Base-by-base conservation (phyloP, 2,797 vertebrate genomes). In the Astyanax mexicanus region DNA sequence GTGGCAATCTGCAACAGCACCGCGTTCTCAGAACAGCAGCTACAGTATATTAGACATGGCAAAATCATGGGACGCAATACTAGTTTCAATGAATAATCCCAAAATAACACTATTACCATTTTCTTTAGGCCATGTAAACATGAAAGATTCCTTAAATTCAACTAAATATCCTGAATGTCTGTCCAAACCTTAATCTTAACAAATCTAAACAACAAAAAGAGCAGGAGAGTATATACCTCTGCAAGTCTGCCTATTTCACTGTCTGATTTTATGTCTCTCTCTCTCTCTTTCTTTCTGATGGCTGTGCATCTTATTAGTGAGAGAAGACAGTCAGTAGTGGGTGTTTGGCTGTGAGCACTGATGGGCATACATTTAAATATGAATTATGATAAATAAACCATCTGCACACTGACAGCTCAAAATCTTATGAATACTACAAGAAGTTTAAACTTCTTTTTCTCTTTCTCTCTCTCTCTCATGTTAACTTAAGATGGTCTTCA, bases 11-110 rank as follows among this genome's bases (percentile, higher is more conserved):
- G 79, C 69, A 67, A n/a, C n/a, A n/a, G n/a, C 68, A 83, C 84
- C 86, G 89, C 87, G 86, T 86, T 85, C 86, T 83, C 76, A 69
- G 72, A 87, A 85, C 82, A 83, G 66, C 85, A 79, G 78, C 78
- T 80, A n/a, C n/a, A n/a, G n/a, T n/a, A n/a, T n/a, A n/a, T n/a
- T n/a, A n/a, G n/a, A n/a, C n/a, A n/a, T n/a, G n/a, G n/a, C n/a
- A n/a, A n/a, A n/a, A n/a, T n/a, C n/a, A n/a, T n/a, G n/a, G n/a
- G n/a, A n/a, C n/a, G n/a, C n/a, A n/a, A n/a, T n/a, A n/a, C n/a
- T n/a, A n/a, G n/a, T n/a, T n/a, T 51, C 21, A 51, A 9, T 51
- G 8, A n/a, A n/a, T 47, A 17, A 5, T n/a, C 3, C 6, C 6
- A n/a, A 47, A 45, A 3, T 45, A 45, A 45, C 42, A 47, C n/a